These are phyloP conservation scores for Heliconius hermathena DNA, from an alignment of 1,140 invertebrate species.

Conservation along the genomic window DNA sequence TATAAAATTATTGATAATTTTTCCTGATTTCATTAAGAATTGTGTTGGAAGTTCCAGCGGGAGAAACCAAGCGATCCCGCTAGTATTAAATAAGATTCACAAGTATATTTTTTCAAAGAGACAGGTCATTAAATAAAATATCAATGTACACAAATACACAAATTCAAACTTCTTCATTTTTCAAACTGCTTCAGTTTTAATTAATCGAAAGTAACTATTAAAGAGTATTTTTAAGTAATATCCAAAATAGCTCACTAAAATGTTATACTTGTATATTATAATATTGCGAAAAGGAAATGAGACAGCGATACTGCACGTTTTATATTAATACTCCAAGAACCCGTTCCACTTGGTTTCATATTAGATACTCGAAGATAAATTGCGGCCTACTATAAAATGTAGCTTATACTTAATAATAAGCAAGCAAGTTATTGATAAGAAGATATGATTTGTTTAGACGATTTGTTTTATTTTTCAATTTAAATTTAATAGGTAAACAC, in stretches of 20 bases:
- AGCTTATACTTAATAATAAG: background rate
- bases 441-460: background rate
- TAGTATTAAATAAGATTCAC: no score
- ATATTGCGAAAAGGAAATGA: conserved; percentile 3
- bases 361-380: background rate
- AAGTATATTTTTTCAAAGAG: background rate
- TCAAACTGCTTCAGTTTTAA: background rate
- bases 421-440: background rate
- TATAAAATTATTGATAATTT: no score
- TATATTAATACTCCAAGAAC: background rate
- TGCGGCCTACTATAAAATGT: background rate
- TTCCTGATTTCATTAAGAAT: no score
- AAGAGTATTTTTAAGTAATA: background rate
- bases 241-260: background rate
- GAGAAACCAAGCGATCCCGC: no score
- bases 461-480: background rate
- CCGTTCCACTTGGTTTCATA: background rate
- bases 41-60: no score
- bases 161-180: background rate
- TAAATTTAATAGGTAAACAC: background rate
- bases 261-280: background rate
- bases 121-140: no score
- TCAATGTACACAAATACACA: no score
- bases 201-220: background rate
- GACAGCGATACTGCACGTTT: background rate